Evolutionary conservation across 1,140 invertebrate species (phyloP), one percentile per base, ranked within the genome.

Genomic region (Zaprionus davidi): DNA sequence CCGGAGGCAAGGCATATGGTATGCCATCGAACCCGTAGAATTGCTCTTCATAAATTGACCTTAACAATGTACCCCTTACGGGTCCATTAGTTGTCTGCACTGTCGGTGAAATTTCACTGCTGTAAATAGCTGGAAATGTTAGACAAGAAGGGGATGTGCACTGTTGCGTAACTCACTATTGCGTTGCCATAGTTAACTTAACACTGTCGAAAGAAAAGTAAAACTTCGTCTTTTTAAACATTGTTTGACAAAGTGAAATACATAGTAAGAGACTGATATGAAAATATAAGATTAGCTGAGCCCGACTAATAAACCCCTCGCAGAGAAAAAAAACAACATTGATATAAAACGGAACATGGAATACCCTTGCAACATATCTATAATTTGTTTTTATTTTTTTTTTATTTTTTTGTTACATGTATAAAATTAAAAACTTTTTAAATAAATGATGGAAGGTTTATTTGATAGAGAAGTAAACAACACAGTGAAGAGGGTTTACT

Each of bases 1-100:
- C 63, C 11, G 95, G 96, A 6, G 96, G 94, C 58, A 94, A 86
- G 0, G 95, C 72, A 92, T 94, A 85, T 82, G 94, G 20, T 13
- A 92, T 83, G 28, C 90, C 90, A 68, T 90, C 88, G 12, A 92
- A 92, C 3, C 53, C 71, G 28, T 86, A 92, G 24, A 71, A 92
- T 15, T 28, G 44, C 12, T 82, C 77, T 12, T 86, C 92, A n/a
- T 86, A 88, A 4, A 82, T 46, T 0, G 81, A 66, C 12, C 68
- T 71, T 0, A 71, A 41, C 6, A 78, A 38, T 1, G 28, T 41
- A 13, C 92, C 92, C 7, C 76, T 64, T 11, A 93, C 70, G 20
- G 66, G 58, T 2, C 91, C 91, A 20, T 81, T 76, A 0, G 76
- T 81, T 0, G 91, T 90, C n/a, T 72, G 36, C 26, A 81, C 71